Evolutionary conservation across 2,888 invertebrate species (phyloP).

Genomic region (Bedellia somnulentella): DNA sequence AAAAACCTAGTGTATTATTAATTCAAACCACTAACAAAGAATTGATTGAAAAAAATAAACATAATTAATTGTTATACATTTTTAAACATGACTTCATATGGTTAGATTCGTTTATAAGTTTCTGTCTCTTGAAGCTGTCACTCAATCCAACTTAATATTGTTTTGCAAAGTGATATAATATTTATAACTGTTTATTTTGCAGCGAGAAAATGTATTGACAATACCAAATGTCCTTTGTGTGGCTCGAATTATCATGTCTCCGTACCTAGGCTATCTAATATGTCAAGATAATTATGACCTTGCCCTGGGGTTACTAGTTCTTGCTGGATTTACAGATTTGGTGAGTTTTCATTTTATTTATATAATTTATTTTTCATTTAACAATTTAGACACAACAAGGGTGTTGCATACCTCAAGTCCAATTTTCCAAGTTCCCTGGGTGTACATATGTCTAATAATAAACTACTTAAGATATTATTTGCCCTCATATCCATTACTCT

Average conservation of each 20-base stretch:
- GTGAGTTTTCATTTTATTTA: constrained; percentile 47
- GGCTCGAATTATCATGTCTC: constrained; percentile 81
- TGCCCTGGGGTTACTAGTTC: constrained; percentile 78
- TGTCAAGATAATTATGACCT: constrained; percentile 76
- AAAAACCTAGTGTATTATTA: too few species aligned
- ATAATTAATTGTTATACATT: too few species aligned
- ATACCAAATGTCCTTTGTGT: constrained; percentile 91
- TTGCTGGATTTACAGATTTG: constrained; percentile 91
- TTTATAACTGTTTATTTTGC: constrained; percentile 20
- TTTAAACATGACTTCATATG: too few species aligned
- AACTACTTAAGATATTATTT: background rate
- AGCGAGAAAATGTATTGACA: constrained; percentile 88
- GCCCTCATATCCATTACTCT: background rate
- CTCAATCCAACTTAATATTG: constrained; percentile 2
- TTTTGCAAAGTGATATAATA: too few species aligned
- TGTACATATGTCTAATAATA: too few species aligned
- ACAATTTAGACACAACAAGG: background rate
- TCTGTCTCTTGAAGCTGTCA: background rate
- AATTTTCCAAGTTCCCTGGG: too few species aligned
- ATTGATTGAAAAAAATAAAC: too few species aligned
- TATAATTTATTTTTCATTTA: background rate
- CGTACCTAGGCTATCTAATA: constrained; percentile 87
- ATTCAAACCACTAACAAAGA: too few species aligned
- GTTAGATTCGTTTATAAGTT: too few species aligned
- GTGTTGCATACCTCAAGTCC: too few species aligned